Percentiles rank a stretch among this genome's conserved stretches.
Evolutionary conservation across 2,797 vertebrate species (phyloP).

Genomic region (Lepus townsendii): DNA sequence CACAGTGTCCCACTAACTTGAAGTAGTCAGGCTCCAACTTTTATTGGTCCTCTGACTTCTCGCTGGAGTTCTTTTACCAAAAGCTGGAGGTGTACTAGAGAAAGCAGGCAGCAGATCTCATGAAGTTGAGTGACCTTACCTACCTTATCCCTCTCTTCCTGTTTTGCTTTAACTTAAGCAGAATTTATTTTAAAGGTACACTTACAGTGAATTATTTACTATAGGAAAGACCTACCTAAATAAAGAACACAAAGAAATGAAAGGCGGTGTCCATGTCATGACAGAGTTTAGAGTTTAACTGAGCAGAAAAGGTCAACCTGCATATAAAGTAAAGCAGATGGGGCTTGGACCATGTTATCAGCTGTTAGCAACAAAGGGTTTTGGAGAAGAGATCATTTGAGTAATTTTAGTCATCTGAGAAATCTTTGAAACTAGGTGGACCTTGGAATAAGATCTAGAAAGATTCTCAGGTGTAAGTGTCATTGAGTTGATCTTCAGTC

Average conservation of each 20-base stretch:
- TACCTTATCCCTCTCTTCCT: neutral
- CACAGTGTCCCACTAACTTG: neutral
- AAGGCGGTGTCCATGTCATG: neutral
- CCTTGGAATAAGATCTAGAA: neutral
- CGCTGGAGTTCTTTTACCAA: neutral
- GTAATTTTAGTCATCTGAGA: neutral
- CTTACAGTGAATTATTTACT: neutral
- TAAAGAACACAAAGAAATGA: neutral
- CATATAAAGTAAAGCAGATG: neutral
- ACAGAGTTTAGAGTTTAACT: constrained; percentile 2
- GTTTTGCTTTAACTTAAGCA: neutral
- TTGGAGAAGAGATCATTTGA: neutral
- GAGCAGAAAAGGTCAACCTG: neutral
- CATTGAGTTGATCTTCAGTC: neutral
- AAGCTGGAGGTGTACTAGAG: neutral
- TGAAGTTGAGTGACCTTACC: neutral
- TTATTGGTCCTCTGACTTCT: neutral
- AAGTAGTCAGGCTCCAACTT: neutral
- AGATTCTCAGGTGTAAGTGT: neutral
- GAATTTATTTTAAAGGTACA: neutral
- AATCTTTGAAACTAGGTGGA: neutral
- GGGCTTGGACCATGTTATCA: neutral
- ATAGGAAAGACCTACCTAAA: neutral
- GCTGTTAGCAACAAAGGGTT: neutral
- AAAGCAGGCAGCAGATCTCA: neutral